Conservation (phyloP, 92 coral and sea anemone genomes). For the Paramuricea clavata region DNA sequence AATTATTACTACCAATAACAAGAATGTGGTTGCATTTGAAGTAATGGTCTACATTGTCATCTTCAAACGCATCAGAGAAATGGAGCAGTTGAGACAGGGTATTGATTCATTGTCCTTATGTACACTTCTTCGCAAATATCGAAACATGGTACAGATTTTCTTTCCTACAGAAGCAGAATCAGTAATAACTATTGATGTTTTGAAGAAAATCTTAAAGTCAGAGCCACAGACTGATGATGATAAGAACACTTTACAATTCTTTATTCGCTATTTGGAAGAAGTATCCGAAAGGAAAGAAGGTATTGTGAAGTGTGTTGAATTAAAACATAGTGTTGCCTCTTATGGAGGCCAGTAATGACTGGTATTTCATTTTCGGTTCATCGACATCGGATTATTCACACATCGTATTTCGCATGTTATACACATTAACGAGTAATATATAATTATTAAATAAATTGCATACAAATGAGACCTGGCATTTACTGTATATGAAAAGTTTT, state of each 20-base stretch:
- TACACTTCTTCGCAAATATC: neutral
- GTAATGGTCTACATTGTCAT: constrained; percentile 8
- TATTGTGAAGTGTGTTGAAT: no score
- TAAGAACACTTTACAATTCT: neutral
- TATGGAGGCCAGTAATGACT: no score
- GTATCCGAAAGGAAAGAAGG: no score
- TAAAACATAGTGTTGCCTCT: no score
- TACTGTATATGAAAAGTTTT: no score
- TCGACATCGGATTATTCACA: no score
- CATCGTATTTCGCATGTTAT: no score
- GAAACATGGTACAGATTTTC: neutral
- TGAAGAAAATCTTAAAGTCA: neutral
- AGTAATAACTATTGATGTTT: neutral
- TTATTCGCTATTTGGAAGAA: no score
- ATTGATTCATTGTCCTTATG: constrained; percentile 26
- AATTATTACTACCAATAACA: neutral
- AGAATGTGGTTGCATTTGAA: neutral
- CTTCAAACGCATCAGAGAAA: constrained; percentile 13
- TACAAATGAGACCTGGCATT: no score
- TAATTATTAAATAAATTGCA: no score
- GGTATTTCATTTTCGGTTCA: no score
- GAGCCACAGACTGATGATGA: neutral
- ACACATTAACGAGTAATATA: no score
- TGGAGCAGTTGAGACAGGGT: constrained; percentile 15
- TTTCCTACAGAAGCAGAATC: neutral